phyloP scores from a whole-genome alignment of 1,140 invertebrate species.

The Drosophila nigrodunni region DNA sequence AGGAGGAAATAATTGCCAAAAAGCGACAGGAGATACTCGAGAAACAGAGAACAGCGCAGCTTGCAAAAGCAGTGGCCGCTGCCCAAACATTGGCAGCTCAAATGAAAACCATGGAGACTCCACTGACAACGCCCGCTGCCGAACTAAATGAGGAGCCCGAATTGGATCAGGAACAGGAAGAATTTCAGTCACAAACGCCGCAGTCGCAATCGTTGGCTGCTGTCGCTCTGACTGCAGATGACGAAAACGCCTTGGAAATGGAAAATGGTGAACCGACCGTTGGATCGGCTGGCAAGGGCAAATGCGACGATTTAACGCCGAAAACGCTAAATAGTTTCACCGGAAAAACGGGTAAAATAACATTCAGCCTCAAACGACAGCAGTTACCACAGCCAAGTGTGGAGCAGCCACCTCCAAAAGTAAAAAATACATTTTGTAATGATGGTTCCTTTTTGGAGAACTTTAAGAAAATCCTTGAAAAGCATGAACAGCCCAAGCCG shows the following conservation, averaged over 20 bases:
- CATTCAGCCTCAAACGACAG: slow-evolving; percentile 68
- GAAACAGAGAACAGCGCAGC: slow-evolving; percentile 87
- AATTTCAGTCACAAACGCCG: slow-evolving; percentile 5
- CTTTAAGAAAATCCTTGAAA: slow-evolving; percentile 89
- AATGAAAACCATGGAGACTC: slow-evolving; percentile 61
- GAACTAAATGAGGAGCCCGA: slow-evolving; percentile 15
- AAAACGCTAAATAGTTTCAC: slow-evolving; percentile 71
- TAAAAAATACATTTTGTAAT: slow-evolving; percentile 88
- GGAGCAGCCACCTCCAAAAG: slow-evolving; percentile 73
- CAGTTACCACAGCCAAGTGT: slow-evolving; percentile 65
- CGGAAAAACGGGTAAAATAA: slow-evolving; percentile 78
- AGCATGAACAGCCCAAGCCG: slow-evolving; percentile 83
- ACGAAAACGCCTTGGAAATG: slow-evolving; percentile 30
- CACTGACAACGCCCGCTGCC: neutral
- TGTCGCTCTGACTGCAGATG: slow-evolving; percentile 15
- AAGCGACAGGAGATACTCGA: slow-evolving; percentile 90
- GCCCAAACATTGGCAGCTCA: slow-evolving; percentile 74
- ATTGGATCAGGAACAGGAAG: slow-evolving; percentile 47
- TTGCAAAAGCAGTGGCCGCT: slow-evolving; percentile 84
- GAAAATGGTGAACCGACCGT: slow-evolving; percentile 23
- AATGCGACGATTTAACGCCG: slow-evolving; percentile 41
- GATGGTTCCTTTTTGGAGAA: slow-evolving; percentile 92
- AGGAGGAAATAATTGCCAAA: slow-evolving; percentile 91
- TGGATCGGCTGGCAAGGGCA: slow-evolving; percentile 24
- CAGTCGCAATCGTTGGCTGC: neutral